Evolutionary conservation across 2,797 vertebrate genomes (phyloP), one percentile per base, ranked within the genome.

Genomic region (Pipistrellus pipistrellus): DNA sequence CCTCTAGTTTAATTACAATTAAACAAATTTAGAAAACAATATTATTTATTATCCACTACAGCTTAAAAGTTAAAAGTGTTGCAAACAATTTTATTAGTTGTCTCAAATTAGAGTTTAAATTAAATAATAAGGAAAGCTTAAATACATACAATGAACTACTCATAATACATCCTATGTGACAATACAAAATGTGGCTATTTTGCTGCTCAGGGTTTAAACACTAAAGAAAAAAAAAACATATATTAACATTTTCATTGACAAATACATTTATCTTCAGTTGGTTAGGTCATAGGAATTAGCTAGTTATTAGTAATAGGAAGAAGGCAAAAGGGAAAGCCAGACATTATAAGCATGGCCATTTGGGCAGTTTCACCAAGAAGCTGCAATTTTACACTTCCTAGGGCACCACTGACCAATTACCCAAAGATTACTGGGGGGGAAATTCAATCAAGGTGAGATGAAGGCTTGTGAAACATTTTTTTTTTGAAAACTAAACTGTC

Each of bases 1-100:
- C 55, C 55, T 11, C 21, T 57, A 25, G 84, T 44, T 44, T 44
- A 44, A 44, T 44, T 44, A 44, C 30, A 46, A 46, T 73, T 73
- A 46, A 73, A 44, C 1, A 59, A 59, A 14, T 71, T 94, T 53
- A 96, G 35, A 94, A 78, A 97, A 93, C 21, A 91, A 76, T 64
- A 71, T 93, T 62, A 69, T 88, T 96, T 97, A 95, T 96, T 97
- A 95, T 51, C 95, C 73, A 95, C 27, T 94, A 38, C 92, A 97
- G 90, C 64, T 80, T 91, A 96, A 88, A 93, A 8, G 44, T 96
- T 69, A 96, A 89, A 96, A 89, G 35, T 88, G 59, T 88, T 96
- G 82, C 90, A 96, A 97, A 71, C 10, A 94, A 88, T 57, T 57
- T 2, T 91, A 90, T 59, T 71, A 95, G 5, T 32, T 89, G 35